These are phyloP conservation scores for Adoxophyes honmai DNA, from an alignment of 1,140 invertebrate species.

Conservation along the genomic window DNA sequence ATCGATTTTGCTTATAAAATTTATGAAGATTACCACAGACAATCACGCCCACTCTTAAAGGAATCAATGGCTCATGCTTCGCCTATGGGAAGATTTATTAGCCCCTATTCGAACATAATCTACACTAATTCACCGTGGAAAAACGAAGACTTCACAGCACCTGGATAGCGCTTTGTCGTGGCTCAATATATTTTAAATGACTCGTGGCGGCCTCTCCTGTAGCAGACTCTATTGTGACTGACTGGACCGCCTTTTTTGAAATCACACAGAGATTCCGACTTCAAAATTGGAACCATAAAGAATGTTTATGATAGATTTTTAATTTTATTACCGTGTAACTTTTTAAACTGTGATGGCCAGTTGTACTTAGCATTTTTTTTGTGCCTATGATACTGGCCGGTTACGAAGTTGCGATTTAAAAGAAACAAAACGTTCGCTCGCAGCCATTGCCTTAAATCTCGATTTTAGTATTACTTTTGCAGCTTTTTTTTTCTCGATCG, in stretches of 20 bases:
- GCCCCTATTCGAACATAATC: conserved; percentile 61
- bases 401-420: too few relatives aligned
- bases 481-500: background rate
- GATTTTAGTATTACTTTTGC: background rate
- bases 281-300: conserved; percentile 14
- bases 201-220: conserved; percentile 48
- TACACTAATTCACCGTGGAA: conserved; percentile 67
- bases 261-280: conserved; percentile 29
- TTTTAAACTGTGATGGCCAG: conserved; percentile 7
- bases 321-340: conserved; percentile 15
- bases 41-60: conserved; percentile 53
- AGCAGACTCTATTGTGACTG: conserved; percentile 59
- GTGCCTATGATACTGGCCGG: too few relatives aligned
- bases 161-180: conserved; percentile 57
- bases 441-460: too few relatives aligned
- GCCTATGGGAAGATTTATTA: conserved; percentile 63
- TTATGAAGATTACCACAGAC: conserved; percentile 61
- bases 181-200: conserved; percentile 73
- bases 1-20: conserved; percentile 52
- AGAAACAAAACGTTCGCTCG: too few relatives aligned
- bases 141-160: conserved; percentile 56
- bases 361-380: background rate
- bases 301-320: conserved; percentile 1
- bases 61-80: conserved; percentile 53
- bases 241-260: conserved; percentile 47